A percentile compares a stretch with the other conserved stretches of the same genome.
Conservation (phyloP, 2,797 vertebrate species). For the Channa striata region DNA sequence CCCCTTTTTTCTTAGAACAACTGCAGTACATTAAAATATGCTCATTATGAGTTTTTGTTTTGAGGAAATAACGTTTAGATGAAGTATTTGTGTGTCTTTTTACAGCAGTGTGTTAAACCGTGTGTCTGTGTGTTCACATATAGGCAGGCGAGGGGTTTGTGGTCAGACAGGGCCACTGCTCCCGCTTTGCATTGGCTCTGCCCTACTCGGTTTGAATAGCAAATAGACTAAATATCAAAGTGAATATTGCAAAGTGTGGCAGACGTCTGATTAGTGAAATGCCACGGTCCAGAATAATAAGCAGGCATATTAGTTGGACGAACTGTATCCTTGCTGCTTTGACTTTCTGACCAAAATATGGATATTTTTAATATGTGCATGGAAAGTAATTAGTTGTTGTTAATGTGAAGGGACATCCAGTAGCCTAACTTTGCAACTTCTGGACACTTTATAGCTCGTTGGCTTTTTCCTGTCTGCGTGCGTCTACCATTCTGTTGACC, state of each 20-base stretch:
- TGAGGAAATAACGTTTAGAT: constrained; percentile 52
- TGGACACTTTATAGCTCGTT: constrained; percentile 2
- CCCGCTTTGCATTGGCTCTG: constrained; percentile 9
- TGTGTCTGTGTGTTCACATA: constrained; percentile 10
- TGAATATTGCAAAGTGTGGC: constrained; percentile 15
- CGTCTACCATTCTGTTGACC: no score
- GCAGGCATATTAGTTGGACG: not conserved
- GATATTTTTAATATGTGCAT: no score
- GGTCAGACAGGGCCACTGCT: constrained; percentile 9
- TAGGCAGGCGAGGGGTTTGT: constrained; percentile 10
- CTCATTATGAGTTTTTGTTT: constrained; percentile 56
- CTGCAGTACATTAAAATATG: constrained; percentile 59
- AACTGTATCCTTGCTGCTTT: not conserved
- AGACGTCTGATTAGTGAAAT: not conserved
- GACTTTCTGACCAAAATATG: not conserved
- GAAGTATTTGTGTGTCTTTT: constrained; percentile 40
- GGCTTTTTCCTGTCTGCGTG: not conserved
- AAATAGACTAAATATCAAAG: constrained; percentile 31
- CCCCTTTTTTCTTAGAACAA: constrained; percentile 69
- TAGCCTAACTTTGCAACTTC: not conserved
- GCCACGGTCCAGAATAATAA: constrained; percentile 11
- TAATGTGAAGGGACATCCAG: no score
- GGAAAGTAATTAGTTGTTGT: no score
- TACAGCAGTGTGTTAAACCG: not conserved
- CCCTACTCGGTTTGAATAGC: constrained; percentile 12